Percentiles rank a stretch among this genome's conserved stretches.
Conservation (phyloP, 2,888 invertebrate species). For the Brenthis ino region DNA sequence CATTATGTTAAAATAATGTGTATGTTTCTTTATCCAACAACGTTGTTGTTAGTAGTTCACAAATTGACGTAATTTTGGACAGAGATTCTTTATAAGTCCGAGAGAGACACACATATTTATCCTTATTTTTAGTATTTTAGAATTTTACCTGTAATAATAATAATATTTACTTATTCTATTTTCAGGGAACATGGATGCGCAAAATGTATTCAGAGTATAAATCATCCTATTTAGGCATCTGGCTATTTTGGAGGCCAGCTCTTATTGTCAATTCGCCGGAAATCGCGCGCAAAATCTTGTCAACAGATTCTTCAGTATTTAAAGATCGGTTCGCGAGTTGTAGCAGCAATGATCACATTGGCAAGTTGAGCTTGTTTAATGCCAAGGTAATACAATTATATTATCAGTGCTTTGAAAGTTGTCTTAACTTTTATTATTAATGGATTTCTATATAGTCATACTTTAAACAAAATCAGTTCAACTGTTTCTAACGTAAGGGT, state of each 20-base stretch:
- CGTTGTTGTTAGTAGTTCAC: no score
- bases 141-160: background rate
- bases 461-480: no score
- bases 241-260: constrained; percentile 63
- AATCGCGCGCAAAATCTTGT: constrained; percentile 54
- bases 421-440: background rate
- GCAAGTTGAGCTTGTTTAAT: constrained; percentile 54
- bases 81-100: no score
- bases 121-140: background rate
- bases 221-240: constrained; percentile 59
- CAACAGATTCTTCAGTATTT: constrained; percentile 59
- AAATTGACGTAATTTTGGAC: no score
- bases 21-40: no score
- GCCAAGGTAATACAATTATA: constrained; percentile 53
- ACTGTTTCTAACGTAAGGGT: no score
- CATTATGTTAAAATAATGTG: no score
- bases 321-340: constrained; percentile 53
- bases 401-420: background rate
- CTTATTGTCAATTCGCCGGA: constrained; percentile 59
- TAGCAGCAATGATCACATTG: constrained; percentile 56
- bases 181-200: constrained; percentile 55
- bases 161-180: constrained; percentile 22
- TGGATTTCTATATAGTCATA: no score
- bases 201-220: constrained; percentile 49
- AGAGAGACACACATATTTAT: no score